Evolutionary conservation across 2,888 invertebrate genomes (phyloP).

Genomic region (Apodemia mormo): DNA sequence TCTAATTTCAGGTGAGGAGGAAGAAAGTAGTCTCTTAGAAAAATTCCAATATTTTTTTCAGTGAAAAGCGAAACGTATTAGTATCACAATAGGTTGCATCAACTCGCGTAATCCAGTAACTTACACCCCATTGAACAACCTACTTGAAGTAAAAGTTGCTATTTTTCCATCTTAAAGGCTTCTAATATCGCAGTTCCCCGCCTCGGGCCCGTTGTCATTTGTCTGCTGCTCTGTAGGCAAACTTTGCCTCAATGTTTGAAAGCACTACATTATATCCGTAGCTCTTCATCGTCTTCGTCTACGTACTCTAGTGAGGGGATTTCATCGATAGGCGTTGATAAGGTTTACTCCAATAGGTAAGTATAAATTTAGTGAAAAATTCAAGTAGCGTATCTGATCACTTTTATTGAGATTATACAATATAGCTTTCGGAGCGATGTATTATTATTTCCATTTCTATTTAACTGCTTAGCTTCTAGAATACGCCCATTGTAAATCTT

Average conservation of each 20-base stretch:
- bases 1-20: too few relatives aligned
- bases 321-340: constrained; percentile 39
- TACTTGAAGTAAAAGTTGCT: constrained; percentile 72
- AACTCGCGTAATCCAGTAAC: constrained; percentile 29
- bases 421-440: too few relatives aligned
- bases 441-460: too few relatives aligned
- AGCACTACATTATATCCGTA: constrained; percentile 77
- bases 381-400: not conserved
- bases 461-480: too few relatives aligned
- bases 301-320: constrained; percentile 41
- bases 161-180: constrained; percentile 79
- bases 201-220: constrained; percentile 76
- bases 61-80: not conserved
- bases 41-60: too few relatives aligned
- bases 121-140: constrained; percentile 46
- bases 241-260: constrained; percentile 77
- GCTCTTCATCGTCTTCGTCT: constrained; percentile 64
- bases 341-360: not conserved
- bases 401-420: not conserved
- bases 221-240: constrained; percentile 73
- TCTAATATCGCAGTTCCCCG: constrained; percentile 73
- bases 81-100: constrained; percentile 2
- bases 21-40: too few relatives aligned
- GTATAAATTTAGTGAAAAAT: not conserved
- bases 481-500: too few relatives aligned